Evolutionary conservation across 2,888 invertebrate species (phyloP).

Genomic region (Drosophila nigricruria): DNA sequence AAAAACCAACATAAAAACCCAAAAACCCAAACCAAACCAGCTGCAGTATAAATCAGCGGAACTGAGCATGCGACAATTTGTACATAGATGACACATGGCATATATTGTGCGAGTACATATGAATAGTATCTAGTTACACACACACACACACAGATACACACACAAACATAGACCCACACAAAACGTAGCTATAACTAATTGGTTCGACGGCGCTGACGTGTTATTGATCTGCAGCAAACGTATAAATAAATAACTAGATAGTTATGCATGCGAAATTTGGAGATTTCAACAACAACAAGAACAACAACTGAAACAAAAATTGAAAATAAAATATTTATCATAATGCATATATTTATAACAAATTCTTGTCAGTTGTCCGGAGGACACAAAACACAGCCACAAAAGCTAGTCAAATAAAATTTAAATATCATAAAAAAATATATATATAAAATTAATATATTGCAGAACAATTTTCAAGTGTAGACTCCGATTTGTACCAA

Average conservation of each 20-base stretch:
- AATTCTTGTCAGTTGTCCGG: conserved; percentile 33
- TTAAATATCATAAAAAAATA: conserved; percentile 15
- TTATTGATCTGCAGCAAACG: conserved; percentile 43
- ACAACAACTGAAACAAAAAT: neutral
- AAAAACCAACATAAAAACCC: conserved; percentile 25
- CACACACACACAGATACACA: conserved; percentile 7
- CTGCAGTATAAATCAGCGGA: conserved; percentile 60
- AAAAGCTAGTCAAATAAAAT: conserved; percentile 40
- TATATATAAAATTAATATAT: conserved; percentile 19
- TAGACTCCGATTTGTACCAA: conserved; percentile 34
- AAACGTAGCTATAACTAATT: conserved; percentile 48
- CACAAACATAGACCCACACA: conserved; percentile 8
- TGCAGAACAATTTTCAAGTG: conserved; percentile 50
- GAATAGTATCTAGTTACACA: conserved; percentile 31
- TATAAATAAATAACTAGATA: conserved; percentile 49
- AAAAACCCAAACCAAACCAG: conserved; percentile 30
- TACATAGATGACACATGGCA: conserved; percentile 47
- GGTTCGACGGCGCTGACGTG: conserved; percentile 46
- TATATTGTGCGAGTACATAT: conserved; percentile 24
- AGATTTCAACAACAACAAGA: conserved; percentile 38
- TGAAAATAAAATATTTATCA: conserved; percentile 44
- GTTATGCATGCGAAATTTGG: conserved; percentile 42
- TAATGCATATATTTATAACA: conserved; percentile 55
- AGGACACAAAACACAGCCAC: conserved; percentile 46
- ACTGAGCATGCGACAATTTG: conserved; percentile 70